Base-by-base conservation (phyloP, 2,888 invertebrate genomes). In the Allygus modestus region DNA sequence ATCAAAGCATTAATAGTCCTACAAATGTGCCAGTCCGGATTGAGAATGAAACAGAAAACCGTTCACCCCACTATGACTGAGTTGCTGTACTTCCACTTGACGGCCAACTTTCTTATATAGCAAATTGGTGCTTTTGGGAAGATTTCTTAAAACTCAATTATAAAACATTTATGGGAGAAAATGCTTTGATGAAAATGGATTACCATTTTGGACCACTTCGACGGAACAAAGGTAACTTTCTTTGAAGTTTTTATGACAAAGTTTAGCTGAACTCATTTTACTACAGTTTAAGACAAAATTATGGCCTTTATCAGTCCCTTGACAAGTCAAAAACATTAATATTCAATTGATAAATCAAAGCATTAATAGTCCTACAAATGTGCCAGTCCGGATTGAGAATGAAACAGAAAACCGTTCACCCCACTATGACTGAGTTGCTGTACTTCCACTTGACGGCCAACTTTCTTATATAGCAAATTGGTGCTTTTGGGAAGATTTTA, bases 371-470 rank as follows among this genome's bases (percentile, higher is more conserved):
- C 5, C 37, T 37, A 37, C 9, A 12, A 69, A 71, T 77, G 77
- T 77, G 2, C 46, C 51, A 77, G 77, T 28, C 77, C 51, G 77
- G 77, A 77, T 77, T 77, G 77, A 77, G 77, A 77, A 77, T 77
- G 28, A 46, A n/a, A 51, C 77, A 77, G 77, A 77, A 1, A n/a
- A 46, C 77, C 28, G 77, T n/a, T 17, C 46, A 77, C 77, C 77
- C 77, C 77, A 51, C 77, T 77, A 77, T 41, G 51, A 77, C 46
- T 26, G 46, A 23, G 4, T 77, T 77, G 26, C 26, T 77, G 12
- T 77, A 26, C 77, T 77, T 77, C 77, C 77, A 77, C 73, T 51
- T 51, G 79, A 79, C 79, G 58, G 28, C 79, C 79, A 79, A 28
- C 33, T 37, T 79, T 17, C 20, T 7, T 58, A 17, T 46, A 54